A percentile compares a stretch with the other conserved stretches of the same genome.
These are phyloP conservation scores for Shinisaurus crocodilurus DNA, from an alignment of 2,113 vertebrate genomes.

Conservation along the genomic window DNA sequence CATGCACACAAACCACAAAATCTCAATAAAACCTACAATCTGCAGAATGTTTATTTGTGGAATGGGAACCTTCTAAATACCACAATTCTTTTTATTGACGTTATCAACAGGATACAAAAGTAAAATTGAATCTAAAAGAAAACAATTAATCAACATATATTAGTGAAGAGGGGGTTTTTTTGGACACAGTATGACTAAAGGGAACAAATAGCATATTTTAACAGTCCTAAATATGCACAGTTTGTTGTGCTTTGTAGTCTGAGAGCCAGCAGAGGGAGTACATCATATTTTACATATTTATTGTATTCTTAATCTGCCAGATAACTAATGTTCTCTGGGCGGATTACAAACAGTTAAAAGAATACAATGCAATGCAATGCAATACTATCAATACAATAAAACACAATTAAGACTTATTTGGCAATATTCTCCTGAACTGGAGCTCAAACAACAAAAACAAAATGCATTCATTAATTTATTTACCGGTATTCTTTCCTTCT, in stretches of 20 bases:
- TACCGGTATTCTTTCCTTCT: neutral
- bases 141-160: neutral
- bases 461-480: neutral
- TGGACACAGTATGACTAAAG: neutral
- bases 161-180: neutral
- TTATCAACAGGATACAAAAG: neutral
- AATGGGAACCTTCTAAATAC: too few species aligned
- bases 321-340: too few species aligned
- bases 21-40: neutral
- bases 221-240: neutral
- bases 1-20: neutral
- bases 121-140: neutral
- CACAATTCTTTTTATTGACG: neutral
- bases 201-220: neutral
- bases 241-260: neutral
- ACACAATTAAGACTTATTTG: neutral
- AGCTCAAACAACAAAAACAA: neutral
- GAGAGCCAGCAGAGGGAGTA: slow-evolving; percentile 6
- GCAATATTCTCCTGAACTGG: neutral
- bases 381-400: too few species aligned
- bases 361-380: too few species aligned
- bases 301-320: too few species aligned
- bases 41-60: too few species aligned
- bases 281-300: too few species aligned
- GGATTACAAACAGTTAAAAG: too few species aligned